Conservation (phyloP, 2,797 vertebrate species). For the Esox masquinongy region DNA sequence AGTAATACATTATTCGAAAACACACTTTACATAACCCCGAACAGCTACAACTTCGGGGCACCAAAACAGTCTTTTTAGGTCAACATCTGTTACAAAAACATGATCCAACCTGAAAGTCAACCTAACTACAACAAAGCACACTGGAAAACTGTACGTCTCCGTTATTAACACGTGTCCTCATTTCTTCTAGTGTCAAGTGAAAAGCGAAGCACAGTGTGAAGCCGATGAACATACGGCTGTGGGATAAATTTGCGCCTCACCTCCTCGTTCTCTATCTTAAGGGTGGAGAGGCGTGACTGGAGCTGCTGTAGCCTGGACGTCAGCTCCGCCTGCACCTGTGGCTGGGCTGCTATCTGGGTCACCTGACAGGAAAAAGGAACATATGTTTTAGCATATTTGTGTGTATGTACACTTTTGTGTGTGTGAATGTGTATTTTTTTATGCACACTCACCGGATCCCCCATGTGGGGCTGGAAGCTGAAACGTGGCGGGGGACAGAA, state of each 20-base stretch:
- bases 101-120: neutral
- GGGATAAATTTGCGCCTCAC: conserved; percentile 70
- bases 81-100: conserved; percentile 42
- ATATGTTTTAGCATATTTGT: neutral
- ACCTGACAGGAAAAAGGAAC: conserved; percentile 73
- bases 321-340: conserved; percentile 93
- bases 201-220: conserved; percentile 21
- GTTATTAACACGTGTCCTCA: neutral
- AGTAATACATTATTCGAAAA: neutral
- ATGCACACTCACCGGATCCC: conserved; percentile 83
- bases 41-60: neutral
- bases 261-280: conserved; percentile 98
- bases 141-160: neutral
- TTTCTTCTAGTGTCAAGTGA: neutral
- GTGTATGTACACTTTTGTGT: neutral
- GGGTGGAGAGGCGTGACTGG: conserved; percentile 89
- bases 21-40: neutral
- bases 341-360: conserved; percentile 90
- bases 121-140: conserved; percentile 1
- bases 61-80: conserved; percentile 35
- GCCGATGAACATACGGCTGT: neutral
- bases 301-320: conserved; percentile 91
- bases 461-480: conserved; percentile 95
- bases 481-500: conserved; percentile 95
- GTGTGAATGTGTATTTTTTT: neutral